phyloP scores from a whole-genome alignment of 1,140 invertebrate species.

The Atta texana region DNA sequence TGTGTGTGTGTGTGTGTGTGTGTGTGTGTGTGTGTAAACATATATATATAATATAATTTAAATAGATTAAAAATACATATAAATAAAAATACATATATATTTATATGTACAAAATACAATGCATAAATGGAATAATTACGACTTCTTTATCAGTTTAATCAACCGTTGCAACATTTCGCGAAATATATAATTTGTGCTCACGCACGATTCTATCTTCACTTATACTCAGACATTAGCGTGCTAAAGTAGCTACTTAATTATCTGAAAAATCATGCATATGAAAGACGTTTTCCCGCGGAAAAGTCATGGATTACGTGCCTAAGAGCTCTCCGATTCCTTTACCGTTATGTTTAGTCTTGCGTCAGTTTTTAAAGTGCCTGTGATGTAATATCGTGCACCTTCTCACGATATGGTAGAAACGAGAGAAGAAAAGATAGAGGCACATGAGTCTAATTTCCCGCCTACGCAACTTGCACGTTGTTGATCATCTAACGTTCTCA shows the following conservation, averaged over 20 bases:
- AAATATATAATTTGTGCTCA: slow-evolving; percentile 11
- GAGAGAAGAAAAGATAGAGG: slow-evolving; percentile 61
- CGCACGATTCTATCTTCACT: slow-evolving; percentile 5
- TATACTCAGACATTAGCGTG: slow-evolving; percentile 3
- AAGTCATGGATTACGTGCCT: slow-evolving; percentile 35
- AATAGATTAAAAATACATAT: background rate
- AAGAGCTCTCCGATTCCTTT: slow-evolving; percentile 35
- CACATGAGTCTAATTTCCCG: slow-evolving; percentile 69
- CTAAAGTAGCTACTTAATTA: slow-evolving; percentile 40
- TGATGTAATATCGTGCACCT: slow-evolving; percentile 62
- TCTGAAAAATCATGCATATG: slow-evolving; percentile 33
- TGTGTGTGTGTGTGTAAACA: no score
- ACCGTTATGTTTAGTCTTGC: slow-evolving; percentile 41
- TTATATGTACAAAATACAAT: no score
- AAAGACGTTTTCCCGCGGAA: slow-evolving; percentile 31
- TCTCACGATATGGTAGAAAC: slow-evolving; percentile 70
- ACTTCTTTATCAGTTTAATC: background rate
- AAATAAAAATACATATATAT: no score
- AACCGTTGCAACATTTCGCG: background rate
- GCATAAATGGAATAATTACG: background rate
- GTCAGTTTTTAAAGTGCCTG: slow-evolving; percentile 57
- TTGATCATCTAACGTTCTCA: slow-evolving; percentile 69
- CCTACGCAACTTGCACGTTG: slow-evolving; percentile 61
- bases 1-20: no score
- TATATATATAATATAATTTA: background rate